Evolutionary conservation across 2,113 vertebrate species (phyloP).

Genomic region (Podarcis raffonei): DNA sequence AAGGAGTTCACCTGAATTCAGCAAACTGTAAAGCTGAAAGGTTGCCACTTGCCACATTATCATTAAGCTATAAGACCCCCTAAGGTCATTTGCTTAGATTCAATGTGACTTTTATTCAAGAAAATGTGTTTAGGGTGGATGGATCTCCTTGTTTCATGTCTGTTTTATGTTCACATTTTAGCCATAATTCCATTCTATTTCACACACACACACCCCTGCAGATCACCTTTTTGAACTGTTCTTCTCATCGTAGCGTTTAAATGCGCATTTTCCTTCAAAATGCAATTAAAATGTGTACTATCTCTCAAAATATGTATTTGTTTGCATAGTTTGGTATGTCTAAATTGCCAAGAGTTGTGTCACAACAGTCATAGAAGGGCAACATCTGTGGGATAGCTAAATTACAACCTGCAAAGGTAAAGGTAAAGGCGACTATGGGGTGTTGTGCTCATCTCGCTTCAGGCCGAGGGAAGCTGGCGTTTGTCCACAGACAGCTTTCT

Average conservation of each 20-base stretch:
- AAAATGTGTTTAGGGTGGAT: not conserved
- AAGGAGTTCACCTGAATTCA: not conserved
- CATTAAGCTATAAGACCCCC: not conserved
- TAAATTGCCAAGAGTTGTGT: not conserved
- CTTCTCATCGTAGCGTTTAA: not conserved
- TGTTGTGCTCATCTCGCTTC: too few species aligned
- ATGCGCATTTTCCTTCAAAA: too few species aligned
- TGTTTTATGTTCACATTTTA: not conserved
- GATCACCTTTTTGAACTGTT: too few species aligned
- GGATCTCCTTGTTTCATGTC: not conserved
- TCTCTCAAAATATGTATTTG: not conserved
- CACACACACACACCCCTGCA: too few species aligned
- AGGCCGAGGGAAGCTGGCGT: too few species aligned
- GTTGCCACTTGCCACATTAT: not conserved
- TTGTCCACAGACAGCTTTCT: too few species aligned
- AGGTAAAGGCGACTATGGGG: too few species aligned
- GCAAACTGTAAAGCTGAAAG: not conserved
- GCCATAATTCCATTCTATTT: not conserved
- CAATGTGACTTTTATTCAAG: not conserved
- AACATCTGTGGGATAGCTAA: not conserved
- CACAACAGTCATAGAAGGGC: not conserved
- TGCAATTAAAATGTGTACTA: not conserved
- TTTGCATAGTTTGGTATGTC: not conserved
- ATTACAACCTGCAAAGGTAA: not conserved
- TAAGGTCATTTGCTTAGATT: not conserved